Base-by-base conservation (phyloP, 1,140 invertebrate genomes). In the Archegozetes longisetosus region DNA sequence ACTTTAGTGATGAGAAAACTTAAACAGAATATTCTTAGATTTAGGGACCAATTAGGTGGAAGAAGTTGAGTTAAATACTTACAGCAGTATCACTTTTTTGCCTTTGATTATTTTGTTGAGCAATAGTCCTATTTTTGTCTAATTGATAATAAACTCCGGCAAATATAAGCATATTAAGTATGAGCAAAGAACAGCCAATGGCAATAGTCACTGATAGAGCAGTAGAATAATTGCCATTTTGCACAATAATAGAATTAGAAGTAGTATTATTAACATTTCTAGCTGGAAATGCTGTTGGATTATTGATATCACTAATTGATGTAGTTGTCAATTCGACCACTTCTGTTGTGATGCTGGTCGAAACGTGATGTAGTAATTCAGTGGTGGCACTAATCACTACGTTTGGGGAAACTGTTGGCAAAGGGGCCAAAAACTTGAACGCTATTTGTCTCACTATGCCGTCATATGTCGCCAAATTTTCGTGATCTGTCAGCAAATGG, bases 131-230 rank as follows among this genome's bases (percentile, higher is more conserved):
- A 20, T 83, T 81, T 69, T 89, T 88, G 25, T 84, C 77, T 17
- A 88, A 78, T 69, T 92, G 87, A 67, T 91, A 88, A 68, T 92
- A 94, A 48, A 94, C 89, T 12, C 24, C 88, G 47, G 87, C 88
- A 68, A 94, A 93, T 55, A 95, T 89, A 1, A 94, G 77, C 12
- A 94, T 81, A 70, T 96, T 96, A 1, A 95, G 77, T 14, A 94
- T 77, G 3, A 96, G 76, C 12, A 92, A 77, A 48, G 86, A 82
- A 69, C 86, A 89, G 0, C 91, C 91, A 1, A 95, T 85, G 0
- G 86, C 87, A 55, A 94, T 87, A 0, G 89, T 93, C 2, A 93
- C 84, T 13, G 85, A 86, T 1, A 93, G 73, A 0, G 87, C 87
- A 0, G 87, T 88, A 0, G 86, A 88, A 71, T 90, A 90, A 50